phyloP scores from a whole-genome alignment of 2,888 invertebrate genomes.

The Lycophotia porphyrea region DNA sequence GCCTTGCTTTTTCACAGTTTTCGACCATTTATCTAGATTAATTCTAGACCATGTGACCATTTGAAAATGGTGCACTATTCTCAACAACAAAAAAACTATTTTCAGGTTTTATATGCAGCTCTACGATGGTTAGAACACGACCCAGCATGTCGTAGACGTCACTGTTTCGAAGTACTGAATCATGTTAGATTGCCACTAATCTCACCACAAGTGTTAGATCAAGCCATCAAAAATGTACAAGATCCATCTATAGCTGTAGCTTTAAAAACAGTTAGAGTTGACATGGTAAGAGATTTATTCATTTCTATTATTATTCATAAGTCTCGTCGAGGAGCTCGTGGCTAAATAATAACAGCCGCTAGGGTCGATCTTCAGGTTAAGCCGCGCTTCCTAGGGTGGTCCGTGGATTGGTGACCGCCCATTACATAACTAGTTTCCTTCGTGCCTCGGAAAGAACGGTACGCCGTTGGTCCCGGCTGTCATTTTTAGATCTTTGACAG shows the following conservation, averaged over 20 bases:
- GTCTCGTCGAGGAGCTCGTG: neutral
- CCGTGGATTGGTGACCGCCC: too few relatives aligned
- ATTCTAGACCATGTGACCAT: neutral
- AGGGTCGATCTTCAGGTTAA: neutral
- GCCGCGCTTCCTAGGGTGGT: neutral
- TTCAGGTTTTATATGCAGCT: conserved; percentile 95
- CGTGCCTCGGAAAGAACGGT: too few relatives aligned
- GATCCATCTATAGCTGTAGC: conserved; percentile 96
- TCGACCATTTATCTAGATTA: neutral
- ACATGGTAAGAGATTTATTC: conserved; percentile 89
- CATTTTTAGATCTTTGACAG: too few relatives aligned
- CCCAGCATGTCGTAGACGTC: conserved; percentile 93
- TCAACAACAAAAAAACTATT: conserved; percentile 18
- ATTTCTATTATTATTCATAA: neutral
- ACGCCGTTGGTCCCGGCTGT: too few relatives aligned
- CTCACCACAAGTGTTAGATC: conserved; percentile 94
- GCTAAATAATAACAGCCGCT: neutral
- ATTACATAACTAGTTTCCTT: too few relatives aligned
- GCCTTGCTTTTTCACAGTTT: neutral
- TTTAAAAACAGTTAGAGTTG: conserved; percentile 94
- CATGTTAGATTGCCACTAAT: conserved; percentile 96
- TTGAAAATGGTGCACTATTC: neutral
- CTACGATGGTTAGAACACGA: conserved; percentile 97
- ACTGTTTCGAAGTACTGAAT: conserved; percentile 96
- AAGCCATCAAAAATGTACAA: conserved; percentile 93